A percentile compares a stretch with the other conserved stretches of the same genome.
Evolutionary conservation across 2,113 vertebrate genomes (phyloP).

Genomic region (Macaca nemestrina): DNA sequence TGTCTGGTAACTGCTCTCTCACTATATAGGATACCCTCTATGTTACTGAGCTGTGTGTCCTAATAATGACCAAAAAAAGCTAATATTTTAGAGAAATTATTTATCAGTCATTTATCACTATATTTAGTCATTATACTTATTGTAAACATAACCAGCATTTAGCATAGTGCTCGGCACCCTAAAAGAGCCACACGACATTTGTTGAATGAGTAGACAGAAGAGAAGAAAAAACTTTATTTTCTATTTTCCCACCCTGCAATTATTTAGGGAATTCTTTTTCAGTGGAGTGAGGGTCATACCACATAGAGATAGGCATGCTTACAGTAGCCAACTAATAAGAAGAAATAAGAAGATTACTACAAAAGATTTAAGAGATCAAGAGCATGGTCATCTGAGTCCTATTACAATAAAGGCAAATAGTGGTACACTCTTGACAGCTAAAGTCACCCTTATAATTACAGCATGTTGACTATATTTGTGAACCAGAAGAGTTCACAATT

Average conservation of each 20-base stretch:
- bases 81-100: constrained; percentile 34
- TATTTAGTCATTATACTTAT: background rate
- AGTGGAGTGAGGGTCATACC: background rate
- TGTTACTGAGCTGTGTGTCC: background rate
- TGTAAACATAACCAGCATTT: background rate
- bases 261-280: background rate
- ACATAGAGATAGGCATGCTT: background rate
- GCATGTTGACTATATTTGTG: background rate
- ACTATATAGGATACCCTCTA: background rate
- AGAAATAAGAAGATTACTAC: background rate
- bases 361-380: constrained; percentile 27
- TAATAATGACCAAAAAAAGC: background rate
- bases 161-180: background rate
- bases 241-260: background rate
- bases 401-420: background rate
- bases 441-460: background rate
- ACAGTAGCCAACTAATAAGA: background rate
- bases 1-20: background rate
- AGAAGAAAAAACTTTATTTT: background rate
- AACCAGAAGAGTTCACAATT: background rate
- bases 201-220: background rate
- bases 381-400: background rate
- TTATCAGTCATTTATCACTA: background rate
- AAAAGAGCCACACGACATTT: background rate
- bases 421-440: background rate